Conservation (phyloP, 2,888 invertebrate genomes). For the Diarsia rubi region DNA sequence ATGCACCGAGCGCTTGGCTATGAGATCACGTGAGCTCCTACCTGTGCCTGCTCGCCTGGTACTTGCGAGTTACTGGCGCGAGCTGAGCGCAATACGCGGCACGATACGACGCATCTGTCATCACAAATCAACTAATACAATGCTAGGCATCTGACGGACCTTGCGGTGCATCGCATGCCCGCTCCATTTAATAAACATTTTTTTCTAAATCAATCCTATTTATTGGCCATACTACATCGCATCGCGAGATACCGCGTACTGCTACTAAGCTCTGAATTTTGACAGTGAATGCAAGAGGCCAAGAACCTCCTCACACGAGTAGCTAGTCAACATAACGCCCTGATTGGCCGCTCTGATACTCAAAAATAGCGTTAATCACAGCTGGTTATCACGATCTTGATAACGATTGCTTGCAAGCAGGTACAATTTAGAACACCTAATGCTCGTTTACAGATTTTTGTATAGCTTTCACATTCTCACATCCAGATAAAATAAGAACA, state of each 20-base stretch:
- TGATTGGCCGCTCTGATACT: slow-evolving; percentile 26
- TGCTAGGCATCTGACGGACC: slow-evolving; percentile 34
- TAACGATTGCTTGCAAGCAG: slow-evolving; percentile 42
- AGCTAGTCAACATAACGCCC: slow-evolving; percentile 24
- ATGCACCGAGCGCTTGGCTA: slow-evolving; percentile 73
- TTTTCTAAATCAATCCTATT: slow-evolving; percentile 47
- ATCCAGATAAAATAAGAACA: slow-evolving; percentile 20
- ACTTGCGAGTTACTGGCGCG: slow-evolving; percentile 15
- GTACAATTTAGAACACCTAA: slow-evolving; percentile 45
- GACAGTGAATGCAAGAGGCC: slow-evolving; percentile 26
- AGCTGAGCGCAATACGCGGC: slow-evolving; percentile 27
- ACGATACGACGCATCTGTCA: slow-evolving; percentile 28
- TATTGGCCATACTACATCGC: slow-evolving; percentile 45
- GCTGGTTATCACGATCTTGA: slow-evolving; percentile 55
- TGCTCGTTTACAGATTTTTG: slow-evolving; percentile 43
- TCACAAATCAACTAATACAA: slow-evolving; percentile 29
- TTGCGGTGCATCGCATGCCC: slow-evolving; percentile 40
- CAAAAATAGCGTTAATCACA: slow-evolving; percentile 56
- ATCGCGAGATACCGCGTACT: slow-evolving; percentile 50
- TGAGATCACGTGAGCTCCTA: slow-evolving; percentile 81
- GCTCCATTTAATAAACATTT: slow-evolving; percentile 46
- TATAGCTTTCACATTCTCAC: slow-evolving; percentile 52
- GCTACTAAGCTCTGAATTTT: slow-evolving; percentile 52
- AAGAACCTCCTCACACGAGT: slow-evolving; percentile 13
- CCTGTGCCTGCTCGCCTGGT: slow-evolving; percentile 46